phyloP scores from a whole-genome alignment of 2,113 vertebrate species.

The Zapornia atra region DNA sequence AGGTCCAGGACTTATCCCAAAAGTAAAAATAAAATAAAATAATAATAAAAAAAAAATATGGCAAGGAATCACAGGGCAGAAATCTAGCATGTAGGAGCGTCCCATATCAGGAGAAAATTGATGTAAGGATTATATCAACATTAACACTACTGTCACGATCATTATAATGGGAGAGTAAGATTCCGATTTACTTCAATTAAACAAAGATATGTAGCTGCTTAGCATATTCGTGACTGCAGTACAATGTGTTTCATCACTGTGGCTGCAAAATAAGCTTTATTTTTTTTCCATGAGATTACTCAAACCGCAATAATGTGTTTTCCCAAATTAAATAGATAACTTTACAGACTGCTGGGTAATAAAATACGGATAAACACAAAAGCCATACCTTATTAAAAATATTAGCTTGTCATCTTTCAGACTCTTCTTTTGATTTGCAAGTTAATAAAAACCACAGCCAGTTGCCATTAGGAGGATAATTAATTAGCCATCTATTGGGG shows the following conservation, averaged over 20 bases:
- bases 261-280: constrained; percentile 48
- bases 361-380: constrained; percentile 31
- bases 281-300: constrained; percentile 49
- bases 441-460: constrained; percentile 60
- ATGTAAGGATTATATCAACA: background rate
- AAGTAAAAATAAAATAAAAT: background rate
- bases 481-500: constrained; percentile 58
- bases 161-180: background rate
- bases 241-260: constrained; percentile 32
- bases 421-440: constrained; percentile 68
- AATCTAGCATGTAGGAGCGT: background rate
- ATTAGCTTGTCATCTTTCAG: constrained; percentile 60
- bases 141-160: background rate
- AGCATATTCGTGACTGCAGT: background rate
- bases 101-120: background rate
- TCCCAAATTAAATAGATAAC: constrained; percentile 57
- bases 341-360: constrained; percentile 46
- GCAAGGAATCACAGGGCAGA: background rate
- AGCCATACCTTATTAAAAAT: constrained; percentile 59
- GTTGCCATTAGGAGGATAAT: constrained; percentile 59
- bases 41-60: background rate
- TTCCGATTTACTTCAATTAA: constrained; percentile 18
- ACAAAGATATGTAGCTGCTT: constrained; percentile 33
- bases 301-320: constrained; percentile 20
- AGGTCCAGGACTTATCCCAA: background rate